Percentiles rank a stretch among this genome's conserved stretches.
Evolutionary conservation across 2,797 vertebrate genomes (phyloP).

Genomic region (Netta rufina): DNA sequence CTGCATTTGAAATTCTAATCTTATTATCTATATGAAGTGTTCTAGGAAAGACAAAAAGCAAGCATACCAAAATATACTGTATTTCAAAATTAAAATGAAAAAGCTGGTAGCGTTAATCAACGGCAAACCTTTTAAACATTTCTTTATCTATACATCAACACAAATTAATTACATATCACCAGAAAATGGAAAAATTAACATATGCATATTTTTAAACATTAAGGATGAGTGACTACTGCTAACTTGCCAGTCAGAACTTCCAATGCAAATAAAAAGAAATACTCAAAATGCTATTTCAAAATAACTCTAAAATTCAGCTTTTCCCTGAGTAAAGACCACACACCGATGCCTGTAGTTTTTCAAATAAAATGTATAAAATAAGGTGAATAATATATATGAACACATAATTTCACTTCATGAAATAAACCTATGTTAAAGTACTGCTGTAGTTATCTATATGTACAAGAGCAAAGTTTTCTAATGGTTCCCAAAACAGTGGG

Average conservation of each 20-base stretch:
- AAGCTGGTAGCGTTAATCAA: neutral
- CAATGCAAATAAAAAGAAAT: neutral
- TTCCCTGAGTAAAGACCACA: neutral
- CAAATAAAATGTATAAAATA: neutral
- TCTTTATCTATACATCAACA: neutral
- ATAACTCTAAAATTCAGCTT: neutral
- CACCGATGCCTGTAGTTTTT: neutral
- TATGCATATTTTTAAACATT: accelerated
- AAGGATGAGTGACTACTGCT: neutral
- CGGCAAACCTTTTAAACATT: neutral
- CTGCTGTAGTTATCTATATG: neutral
- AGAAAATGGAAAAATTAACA: neutral
- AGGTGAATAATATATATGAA: neutral
- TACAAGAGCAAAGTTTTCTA: neutral
- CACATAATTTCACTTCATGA: neutral
- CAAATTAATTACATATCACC: neutral
- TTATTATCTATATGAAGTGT: neutral
- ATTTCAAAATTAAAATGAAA: neutral
- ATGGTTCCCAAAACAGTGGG: neutral
- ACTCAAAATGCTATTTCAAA: neutral
- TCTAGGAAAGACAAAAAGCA: neutral
- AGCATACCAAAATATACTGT: neutral
- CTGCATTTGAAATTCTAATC: neutral
- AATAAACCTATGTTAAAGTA: neutral
- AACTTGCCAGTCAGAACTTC: neutral